Conservation (phyloP, 2,888 invertebrate genomes). For the Sinopyrophorus schimmeli region DNA sequence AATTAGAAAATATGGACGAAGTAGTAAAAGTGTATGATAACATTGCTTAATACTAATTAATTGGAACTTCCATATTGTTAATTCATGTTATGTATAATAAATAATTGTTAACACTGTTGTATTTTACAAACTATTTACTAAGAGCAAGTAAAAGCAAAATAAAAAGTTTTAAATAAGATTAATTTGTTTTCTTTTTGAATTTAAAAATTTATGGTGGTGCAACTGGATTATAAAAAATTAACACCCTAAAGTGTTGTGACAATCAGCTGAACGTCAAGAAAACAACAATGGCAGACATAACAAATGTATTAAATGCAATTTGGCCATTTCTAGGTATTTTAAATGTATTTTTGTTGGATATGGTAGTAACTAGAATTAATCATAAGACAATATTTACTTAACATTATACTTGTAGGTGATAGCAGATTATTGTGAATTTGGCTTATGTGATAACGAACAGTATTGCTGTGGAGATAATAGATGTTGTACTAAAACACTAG, state of each 20-base stretch:
- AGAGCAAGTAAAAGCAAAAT: not conserved
- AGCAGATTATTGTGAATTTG: constrained; percentile 48
- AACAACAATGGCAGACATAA: constrained; percentile 21
- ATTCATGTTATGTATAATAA: constrained; percentile 1
- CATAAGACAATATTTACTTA: no score
- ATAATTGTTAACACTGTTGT: not conserved
- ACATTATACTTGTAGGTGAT: constrained; percentile 15
- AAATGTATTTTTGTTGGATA: constrained; percentile 10
- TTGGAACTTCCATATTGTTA: not conserved
- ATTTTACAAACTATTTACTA: no score
- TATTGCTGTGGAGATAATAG: constrained; percentile 51
- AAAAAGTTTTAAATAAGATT: not conserved
- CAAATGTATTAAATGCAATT: constrained; percentile 21
- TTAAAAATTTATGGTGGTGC: not conserved
- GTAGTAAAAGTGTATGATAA: constrained; percentile 65
- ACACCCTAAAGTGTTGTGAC: not conserved
- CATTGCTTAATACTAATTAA: constrained; percentile 52
- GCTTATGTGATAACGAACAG: constrained; percentile 45
- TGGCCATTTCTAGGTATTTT: constrained; percentile 15
- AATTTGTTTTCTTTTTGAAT: no score
- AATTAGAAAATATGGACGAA: constrained; percentile 61
- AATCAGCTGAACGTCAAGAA: not conserved
- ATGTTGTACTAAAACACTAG: constrained; percentile 47
- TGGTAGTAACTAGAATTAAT: constrained; percentile 9
- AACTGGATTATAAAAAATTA: not conserved